These are phyloP conservation scores for Varanus komodoensis DNA, from an alignment of 2,113 vertebrate species.

Conservation along the genomic window DNA sequence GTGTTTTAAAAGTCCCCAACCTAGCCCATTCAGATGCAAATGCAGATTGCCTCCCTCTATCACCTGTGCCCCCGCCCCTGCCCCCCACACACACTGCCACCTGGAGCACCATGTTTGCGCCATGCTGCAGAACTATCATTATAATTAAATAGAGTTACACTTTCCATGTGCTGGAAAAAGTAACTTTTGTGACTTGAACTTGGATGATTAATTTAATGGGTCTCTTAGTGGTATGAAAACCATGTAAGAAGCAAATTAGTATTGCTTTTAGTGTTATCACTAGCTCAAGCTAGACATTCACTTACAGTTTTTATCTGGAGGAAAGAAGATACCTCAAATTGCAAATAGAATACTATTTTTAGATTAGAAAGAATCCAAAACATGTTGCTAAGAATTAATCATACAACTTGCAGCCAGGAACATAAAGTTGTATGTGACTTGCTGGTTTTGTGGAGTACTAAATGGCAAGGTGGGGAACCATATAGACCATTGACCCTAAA, in stretches of 20 bases:
- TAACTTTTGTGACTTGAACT: neutral
- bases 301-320: conserved; percentile 58
- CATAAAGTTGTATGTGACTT: neutral
- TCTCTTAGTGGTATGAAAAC: conserved; percentile 38
- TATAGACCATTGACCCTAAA: neutral
- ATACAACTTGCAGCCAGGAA: neutral
- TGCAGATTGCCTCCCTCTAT: neutral
- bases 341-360: conserved; percentile 45
- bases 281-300: conserved; percentile 34
- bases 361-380: neutral
- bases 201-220: conserved; percentile 3
- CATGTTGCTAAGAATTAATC: neutral
- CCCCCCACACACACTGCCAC: neutral
- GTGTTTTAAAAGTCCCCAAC: no score
- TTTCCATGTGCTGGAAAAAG: neutral
- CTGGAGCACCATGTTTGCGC: neutral
- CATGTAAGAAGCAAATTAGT: conserved; percentile 22
- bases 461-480: no score
- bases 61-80: no score
- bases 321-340: conserved; percentile 23
- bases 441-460: no score
- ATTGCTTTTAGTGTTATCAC: conserved; percentile 43
- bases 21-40: neutral
- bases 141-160: no score
- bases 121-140: no score